Conservation (phyloP, 2,888 invertebrate genomes). For the Acanthoscelides obtectus region DNA sequence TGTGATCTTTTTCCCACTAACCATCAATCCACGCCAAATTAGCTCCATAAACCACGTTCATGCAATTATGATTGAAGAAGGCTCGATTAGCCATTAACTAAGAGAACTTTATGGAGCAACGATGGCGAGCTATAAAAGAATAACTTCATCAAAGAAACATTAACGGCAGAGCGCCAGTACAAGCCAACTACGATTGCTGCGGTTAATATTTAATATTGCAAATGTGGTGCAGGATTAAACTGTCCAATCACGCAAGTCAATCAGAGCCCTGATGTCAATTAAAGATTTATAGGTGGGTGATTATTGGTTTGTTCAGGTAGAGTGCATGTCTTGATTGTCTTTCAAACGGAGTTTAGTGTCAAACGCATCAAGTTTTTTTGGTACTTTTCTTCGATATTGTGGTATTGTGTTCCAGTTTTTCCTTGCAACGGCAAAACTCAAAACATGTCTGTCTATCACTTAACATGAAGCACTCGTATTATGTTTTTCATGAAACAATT, state of each 20-base stretch:
- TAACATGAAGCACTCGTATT: too few species aligned
- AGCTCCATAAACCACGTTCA: not conserved
- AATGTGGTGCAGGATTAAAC: constrained; percentile 36
- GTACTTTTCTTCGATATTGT: not conserved
- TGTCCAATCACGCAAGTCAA: constrained; percentile 37
- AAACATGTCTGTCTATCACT: too few species aligned
- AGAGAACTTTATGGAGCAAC: not conserved
- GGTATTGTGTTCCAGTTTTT: not conserved
- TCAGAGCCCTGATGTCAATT: constrained; percentile 22
- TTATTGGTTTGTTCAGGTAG: constrained; percentile 1
- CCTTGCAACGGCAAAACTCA: not conserved
- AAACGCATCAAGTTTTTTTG: not conserved
- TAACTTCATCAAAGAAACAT: constrained; percentile 5
- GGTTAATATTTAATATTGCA: constrained; percentile 33
- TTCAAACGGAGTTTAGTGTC: not conserved
- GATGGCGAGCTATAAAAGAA: not conserved
- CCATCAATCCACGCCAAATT: not conserved
- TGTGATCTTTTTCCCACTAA: not conserved
- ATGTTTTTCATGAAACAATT: too few species aligned
- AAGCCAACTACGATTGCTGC: constrained; percentile 12
- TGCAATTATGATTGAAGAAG: not conserved
- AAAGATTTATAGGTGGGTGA: constrained; percentile 25
- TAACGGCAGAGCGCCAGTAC: constrained; percentile 6
- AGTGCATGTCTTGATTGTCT: not conserved
- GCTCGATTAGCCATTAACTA: not conserved